Evolutionary conservation across 2,888 invertebrate genomes (phyloP), one percentile per base, ranked within the genome.

Genomic region (Tetragonula carbonaria): DNA sequence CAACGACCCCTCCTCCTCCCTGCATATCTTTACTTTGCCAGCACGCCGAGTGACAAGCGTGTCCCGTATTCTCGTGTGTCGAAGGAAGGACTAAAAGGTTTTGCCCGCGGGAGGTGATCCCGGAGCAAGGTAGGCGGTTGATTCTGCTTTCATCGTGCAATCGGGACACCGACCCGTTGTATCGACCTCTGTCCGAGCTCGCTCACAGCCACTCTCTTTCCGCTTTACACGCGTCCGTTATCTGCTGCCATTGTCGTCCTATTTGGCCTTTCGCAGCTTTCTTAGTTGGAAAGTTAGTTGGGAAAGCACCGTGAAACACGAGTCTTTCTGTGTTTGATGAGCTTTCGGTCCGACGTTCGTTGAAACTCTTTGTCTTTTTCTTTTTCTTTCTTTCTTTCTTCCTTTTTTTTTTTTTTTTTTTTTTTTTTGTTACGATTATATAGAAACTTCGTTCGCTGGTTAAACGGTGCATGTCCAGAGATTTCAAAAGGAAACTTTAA

Each of bases 81-180:
- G 74, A 83, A 89, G 90, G 68, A 86, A 86, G 85, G 86, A 80
- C 90, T 92, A 90, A 93, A 92, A 92, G 92, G 87, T 92, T 91
- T 90, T 90, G 90, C 88, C 92, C 84, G 91, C 92, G 87, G 93
- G 93, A 86, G 90, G 86, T 86, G 88, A 82, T 88, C 84, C 81
- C 80, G 80, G 38, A 55, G 65, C 78, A 82, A 75, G 82, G 88
- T 89, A 82, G 85, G 79, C 88, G 85, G 82, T 83, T 80, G 75
- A 77, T 82, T 76, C 85, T 73, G 75, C 80, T 74, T 66, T 85
- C 83, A 90, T 92, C 92, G 91, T 92, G 86, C 85, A 90, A 90
- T 90, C 85, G 68, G 80, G 82, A 75, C 72, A 62, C 57, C 74
- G 87, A 78, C 78, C 63, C 63, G 78, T 73, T 84, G 71, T 74